phyloP scores from a whole-genome alignment of 2,888 invertebrate species.

The Leptura quadrifasciata region DNA sequence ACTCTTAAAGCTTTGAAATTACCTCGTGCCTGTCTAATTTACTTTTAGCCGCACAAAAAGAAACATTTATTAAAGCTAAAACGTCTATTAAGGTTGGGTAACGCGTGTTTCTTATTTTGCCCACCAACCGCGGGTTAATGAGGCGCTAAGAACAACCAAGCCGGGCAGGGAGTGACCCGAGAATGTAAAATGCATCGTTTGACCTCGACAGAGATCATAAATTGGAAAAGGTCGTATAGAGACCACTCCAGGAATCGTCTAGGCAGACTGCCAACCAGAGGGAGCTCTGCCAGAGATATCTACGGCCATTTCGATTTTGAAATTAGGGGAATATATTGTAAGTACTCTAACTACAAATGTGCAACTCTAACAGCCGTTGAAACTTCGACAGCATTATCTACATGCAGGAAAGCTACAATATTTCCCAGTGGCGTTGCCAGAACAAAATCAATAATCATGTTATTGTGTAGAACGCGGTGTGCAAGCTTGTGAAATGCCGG shows the following conservation, averaged over 20 bases:
- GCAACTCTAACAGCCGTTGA: constrained; percentile 55
- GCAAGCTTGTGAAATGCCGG: neutral
- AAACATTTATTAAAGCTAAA: constrained; percentile 50
- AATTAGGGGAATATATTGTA: constrained; percentile 55
- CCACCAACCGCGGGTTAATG: constrained; percentile 62
- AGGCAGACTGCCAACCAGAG: constrained; percentile 59
- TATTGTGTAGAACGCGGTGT: neutral
- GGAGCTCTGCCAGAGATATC: constrained; percentile 50
- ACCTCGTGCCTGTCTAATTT: constrained; percentile 56
- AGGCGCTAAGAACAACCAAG: constrained; percentile 62
- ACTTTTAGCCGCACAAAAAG: constrained; percentile 49
- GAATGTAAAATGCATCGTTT: constrained; percentile 62
- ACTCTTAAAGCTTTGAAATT: constrained; percentile 52
- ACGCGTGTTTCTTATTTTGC: constrained; percentile 57
- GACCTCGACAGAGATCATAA: constrained; percentile 65
- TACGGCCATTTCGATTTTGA: constrained; percentile 55
- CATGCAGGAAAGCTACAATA: constrained; percentile 2
- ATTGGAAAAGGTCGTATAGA: constrained; percentile 64
- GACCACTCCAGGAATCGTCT: constrained; percentile 62
- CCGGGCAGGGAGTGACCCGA: constrained; percentile 56
- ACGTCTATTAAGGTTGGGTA: constrained; percentile 51
- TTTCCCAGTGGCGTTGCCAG: neutral
- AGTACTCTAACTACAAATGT: constrained; percentile 50
- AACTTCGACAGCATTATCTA: constrained; percentile 51
- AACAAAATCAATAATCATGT: neutral